Evolutionary conservation across 2,113 vertebrate species (phyloP), one percentile per base, ranked within the genome.

Genomic region (Syrrhaptes paradoxus): DNA sequence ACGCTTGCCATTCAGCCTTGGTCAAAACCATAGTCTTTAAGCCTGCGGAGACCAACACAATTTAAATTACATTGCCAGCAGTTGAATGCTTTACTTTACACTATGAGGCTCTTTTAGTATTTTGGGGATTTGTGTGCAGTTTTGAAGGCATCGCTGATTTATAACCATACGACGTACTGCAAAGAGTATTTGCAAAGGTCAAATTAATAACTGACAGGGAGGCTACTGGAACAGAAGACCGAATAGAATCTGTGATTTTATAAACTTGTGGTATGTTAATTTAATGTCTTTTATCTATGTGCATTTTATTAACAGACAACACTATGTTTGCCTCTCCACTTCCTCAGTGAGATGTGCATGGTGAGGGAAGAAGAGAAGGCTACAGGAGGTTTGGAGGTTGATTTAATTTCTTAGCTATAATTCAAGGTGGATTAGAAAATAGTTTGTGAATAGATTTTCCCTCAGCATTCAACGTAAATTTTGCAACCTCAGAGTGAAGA

Each of bases 151-250:
- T 58, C 2, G 1, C 85, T 94, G 89, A 85, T 97, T 95, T 95
- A 81, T 89, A 88, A 90, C 67, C 87, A 59, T 66, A 46, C 85
- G 89, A 95, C 0, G 3, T 73, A 62, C 74, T 73, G 72, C 71
- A 74, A 96, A 92, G 71, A 89, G 34, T 89, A 79, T 87, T 91
- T 94, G 54, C 70, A 91, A 92, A 94, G 95, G 93, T 95, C 78
- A 93, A 91, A 95, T 80, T 95, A 97, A 70, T 96, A 96, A 95
- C 85, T 90, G 85, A 58, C 78, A 71, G 59, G 75, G 84, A 90
- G 26, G 85, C 34, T 80, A 83, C 78, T 85, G 73, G 68, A 95
- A 84, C 24, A 95, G 89, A 89, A 94, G 72, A 76, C 58, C 82
- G 71, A 95, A 93, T 61, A 80, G 78, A 91, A 97, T 90, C 94